Percentiles rank a stretch among this genome's conserved stretches.
These are phyloP conservation scores for Solen grandis DNA, from an alignment of 1,140 invertebrate genomes.

Conservation along the genomic window DNA sequence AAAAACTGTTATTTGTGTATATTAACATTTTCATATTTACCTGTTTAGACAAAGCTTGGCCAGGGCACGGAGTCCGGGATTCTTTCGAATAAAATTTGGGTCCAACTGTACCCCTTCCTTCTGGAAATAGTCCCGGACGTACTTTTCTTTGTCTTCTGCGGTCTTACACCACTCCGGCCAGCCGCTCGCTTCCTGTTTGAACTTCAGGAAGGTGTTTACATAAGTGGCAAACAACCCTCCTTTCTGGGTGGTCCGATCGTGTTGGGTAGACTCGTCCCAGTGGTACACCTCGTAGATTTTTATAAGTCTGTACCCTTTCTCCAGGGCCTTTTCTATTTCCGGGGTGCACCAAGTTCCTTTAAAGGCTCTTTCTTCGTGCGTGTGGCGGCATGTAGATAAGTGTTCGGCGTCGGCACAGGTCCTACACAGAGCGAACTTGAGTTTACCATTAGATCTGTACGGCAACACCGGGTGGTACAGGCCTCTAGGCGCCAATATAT, in stretches of 20 bases:
- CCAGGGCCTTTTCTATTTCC: slow-evolving; percentile 11
- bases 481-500: slow-evolving; percentile 5
- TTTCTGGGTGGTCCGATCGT: slow-evolving; percentile 56
- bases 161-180: neutral
- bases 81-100: slow-evolving; percentile 66
- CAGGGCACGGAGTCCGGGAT: slow-evolving; percentile 70
- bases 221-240: neutral
- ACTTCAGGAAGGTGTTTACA: slow-evolving; percentile 23
- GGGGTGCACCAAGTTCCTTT: neutral
- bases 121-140: neutral
- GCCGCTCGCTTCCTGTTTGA: slow-evolving; percentile 20
- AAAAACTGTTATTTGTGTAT: no score
- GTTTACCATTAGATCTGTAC: neutral
- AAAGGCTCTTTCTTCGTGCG: slow-evolving; percentile 9
- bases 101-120: neutral
- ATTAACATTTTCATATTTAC: slow-evolving; percentile 41
- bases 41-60: slow-evolving; percentile 65
- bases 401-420: neutral
- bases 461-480: slow-evolving; percentile 25
- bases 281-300: slow-evolving; percentile 34
- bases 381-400: neutral
- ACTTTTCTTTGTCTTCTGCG: neutral
- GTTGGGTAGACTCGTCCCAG: neutral
- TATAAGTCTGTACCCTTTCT: slow-evolving; percentile 6
- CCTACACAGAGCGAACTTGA: neutral